Evolutionary conservation across 2,888 invertebrate genomes (phyloP).

Genomic region (Drosophila pullipes): DNA sequence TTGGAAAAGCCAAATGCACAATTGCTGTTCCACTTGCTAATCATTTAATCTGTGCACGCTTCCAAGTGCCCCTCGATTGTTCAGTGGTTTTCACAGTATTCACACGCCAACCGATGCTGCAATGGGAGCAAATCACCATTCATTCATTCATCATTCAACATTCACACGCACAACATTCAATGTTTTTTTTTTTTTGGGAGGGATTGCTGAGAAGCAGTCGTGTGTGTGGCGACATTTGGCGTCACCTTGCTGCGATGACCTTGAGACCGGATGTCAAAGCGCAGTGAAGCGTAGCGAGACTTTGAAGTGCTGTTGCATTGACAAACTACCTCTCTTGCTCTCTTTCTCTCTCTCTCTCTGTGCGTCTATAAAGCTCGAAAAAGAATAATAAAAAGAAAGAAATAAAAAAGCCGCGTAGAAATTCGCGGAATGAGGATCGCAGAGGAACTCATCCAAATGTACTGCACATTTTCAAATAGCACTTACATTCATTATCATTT

Average conservation of each 20-base stretch:
- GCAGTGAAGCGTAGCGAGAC: conserved; percentile 37
- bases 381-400: background rate
- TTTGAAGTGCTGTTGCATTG: conserved; percentile 4
- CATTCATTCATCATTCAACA: conserved; percentile 5
- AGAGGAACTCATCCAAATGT: background rate
- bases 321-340: background rate
- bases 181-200: background rate
- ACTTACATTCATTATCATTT: background rate
- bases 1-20: conserved; percentile 46
- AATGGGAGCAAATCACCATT: conserved; percentile 17
- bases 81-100: conserved; percentile 22
- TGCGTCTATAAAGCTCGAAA: background rate
- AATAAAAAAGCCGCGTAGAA: background rate
- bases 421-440: background rate
- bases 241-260: conserved; percentile 36
- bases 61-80: conserved; percentile 2
- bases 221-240: conserved; percentile 49
- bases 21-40: conserved; percentile 28
- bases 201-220: background rate
- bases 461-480: background rate
- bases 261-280: conserved; percentile 47
- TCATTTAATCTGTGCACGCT: conserved; percentile 4
- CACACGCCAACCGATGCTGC: conserved; percentile 36
- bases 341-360: background rate
- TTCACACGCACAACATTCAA: conserved; percentile 46